Base-by-base conservation (phyloP, 1,140 invertebrate species). In the Helicoverpa zea region DNA sequence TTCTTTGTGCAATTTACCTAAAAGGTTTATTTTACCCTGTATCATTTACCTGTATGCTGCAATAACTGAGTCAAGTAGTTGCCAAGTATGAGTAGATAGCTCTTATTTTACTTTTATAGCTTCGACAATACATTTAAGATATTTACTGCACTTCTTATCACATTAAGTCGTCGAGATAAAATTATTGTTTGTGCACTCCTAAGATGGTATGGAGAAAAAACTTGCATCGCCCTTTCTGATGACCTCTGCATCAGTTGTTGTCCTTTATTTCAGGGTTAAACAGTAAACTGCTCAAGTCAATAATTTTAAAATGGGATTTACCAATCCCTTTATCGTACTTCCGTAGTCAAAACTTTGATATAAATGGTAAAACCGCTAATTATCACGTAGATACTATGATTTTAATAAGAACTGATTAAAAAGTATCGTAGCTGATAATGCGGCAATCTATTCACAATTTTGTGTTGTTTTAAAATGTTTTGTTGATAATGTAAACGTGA, bases 251-350 rank as follows among this genome's bases (percentile, higher is more conserved):
- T 58, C 29, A 49, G 77, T 70, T 79, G 77, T 49, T 70, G 29
- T 70, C 77, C 77, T 79, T 79, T 23, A 70, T 12, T 43, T 79
- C 77, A 79, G 77, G 77, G 77, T 59, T 79, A 58, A 59, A 10
- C 63, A 58, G 35, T n/a, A 56, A n/a, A 4, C n/a, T 58, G 13
- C n/a, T 49, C 43, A 30, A 63, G 35, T 43, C 5, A 18, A 16
- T 29, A 59, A 16, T 5, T 35, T 68, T 18, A 66, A 51, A 16
- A 49, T 47, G 30, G 30, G 35, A 7, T 43, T 64, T 43, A 47
- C n/a, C 5, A 16, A 64, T 43, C 30, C 29, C 14, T 64, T 64
- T 43, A 43, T 64, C 35, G n/a, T 47, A 16, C 9, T 47, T 64
- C 35, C 63, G 63, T 14, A 47, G 12, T 23, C 12, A 64, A 64